Percentiles rank a stretch among this genome's conserved stretches.
Evolutionary conservation across 2,888 invertebrate genomes (phyloP).

Genomic region (Calameuta idolon): DNA sequence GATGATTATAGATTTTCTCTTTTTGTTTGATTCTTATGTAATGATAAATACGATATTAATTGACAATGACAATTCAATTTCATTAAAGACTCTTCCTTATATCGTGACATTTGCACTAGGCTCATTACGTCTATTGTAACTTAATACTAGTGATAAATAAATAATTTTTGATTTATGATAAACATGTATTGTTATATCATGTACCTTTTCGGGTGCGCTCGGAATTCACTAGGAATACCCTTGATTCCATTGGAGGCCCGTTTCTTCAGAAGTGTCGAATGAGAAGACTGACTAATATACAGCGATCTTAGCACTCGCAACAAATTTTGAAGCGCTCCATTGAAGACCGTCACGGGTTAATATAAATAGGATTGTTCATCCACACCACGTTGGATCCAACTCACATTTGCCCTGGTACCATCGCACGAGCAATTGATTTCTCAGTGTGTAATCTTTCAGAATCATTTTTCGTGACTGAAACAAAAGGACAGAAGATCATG

Average conservation of each 20-base stretch:
- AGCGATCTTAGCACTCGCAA: too few species aligned
- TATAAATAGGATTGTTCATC: conserved; percentile 26
- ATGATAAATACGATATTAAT: background rate
- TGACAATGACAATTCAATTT: too few species aligned
- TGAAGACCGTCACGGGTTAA: too few species aligned
- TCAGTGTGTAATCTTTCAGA: conserved; percentile 72
- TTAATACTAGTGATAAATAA: conserved; percentile 8
- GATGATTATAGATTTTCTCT: background rate
- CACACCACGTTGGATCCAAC: conserved; percentile 84
- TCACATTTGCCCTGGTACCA: conserved; percentile 95
- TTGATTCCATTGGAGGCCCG: too few species aligned
- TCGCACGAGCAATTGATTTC: conserved; percentile 80
- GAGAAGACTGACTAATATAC: too few species aligned
- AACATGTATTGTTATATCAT: too few species aligned
- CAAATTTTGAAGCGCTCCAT: too few species aligned
- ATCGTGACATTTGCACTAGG: background rate
- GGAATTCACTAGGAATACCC: too few species aligned
- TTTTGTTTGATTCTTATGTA: conserved; percentile 17
- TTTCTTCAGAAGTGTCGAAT: too few species aligned
- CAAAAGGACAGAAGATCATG: conserved; percentile 31
- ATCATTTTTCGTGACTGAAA: conserved; percentile 63
- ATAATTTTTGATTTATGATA: background rate
- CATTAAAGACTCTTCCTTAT: too few species aligned
- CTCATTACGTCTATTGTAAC: background rate
- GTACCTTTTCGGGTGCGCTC: too few species aligned